These are phyloP conservation scores for Caenorhabditis sp. DNA, from an alignment of 2,888 invertebrate genomes.

Conservation along the genomic window DNA sequence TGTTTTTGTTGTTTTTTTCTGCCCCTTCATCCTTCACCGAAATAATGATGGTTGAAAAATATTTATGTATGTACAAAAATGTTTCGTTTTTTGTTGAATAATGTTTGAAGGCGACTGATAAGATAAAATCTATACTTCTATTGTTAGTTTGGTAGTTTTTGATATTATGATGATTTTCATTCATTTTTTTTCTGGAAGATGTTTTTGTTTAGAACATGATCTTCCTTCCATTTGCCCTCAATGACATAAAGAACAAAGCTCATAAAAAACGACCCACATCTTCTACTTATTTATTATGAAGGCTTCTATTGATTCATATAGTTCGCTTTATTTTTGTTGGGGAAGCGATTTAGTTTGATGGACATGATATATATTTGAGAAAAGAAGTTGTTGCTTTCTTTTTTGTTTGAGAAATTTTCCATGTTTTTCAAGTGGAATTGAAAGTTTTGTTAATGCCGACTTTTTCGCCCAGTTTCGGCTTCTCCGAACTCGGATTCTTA, in stretches of 20 bases:
- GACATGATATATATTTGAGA: too few relatives aligned
- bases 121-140: neutral
- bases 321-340: too few relatives aligned
- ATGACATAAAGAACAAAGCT: neutral
- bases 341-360: too few relatives aligned
- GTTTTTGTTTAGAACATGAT: neutral
- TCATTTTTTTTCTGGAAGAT: neutral
- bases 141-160: neutral
- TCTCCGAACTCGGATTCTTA: too few relatives aligned
- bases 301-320: neutral
- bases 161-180: neutral
- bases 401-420: too few relatives aligned
- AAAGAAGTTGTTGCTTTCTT: too few relatives aligned
- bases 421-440: too few relatives aligned
- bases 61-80: neutral
- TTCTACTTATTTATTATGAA: neutral
- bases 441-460: too few relatives aligned
- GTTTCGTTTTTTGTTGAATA: neutral
- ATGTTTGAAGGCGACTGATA: neutral
- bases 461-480: too few relatives aligned
- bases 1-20: too few relatives aligned
- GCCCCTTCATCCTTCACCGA: neutral
- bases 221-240: neutral
- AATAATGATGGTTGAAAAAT: neutral
- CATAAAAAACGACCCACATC: neutral